Percentiles rank a stretch among this genome's conserved stretches.
phyloP scores from a whole-genome alignment of 2,797 vertebrate genomes.

The Coilia nasus region DNA sequence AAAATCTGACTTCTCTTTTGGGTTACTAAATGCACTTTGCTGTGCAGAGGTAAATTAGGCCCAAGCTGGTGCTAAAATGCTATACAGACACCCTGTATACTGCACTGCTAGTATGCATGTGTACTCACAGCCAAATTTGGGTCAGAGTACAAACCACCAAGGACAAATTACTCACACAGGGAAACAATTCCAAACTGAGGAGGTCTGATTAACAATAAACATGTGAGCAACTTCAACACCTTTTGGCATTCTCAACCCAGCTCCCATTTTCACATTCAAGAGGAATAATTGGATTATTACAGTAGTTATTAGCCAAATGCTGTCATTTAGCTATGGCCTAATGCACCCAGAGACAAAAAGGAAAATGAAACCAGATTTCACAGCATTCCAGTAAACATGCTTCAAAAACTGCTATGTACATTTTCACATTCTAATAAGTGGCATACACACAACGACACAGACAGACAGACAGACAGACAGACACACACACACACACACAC shows the following conservation, averaged over 20 bases:
- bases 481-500: conserved; percentile 9
- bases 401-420: neutral
- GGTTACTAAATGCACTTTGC: conserved; percentile 18
- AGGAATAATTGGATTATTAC: conserved; percentile 12
- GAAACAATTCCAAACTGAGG: conserved; percentile 58
- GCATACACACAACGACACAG: conserved; percentile 29
- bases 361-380: neutral
- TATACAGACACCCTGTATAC: neutral
- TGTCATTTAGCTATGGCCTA: conserved; percentile 1
- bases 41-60: conserved; percentile 14
- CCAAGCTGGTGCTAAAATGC: neutral
- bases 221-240: conserved; percentile 22
- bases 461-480: conserved; percentile 48
- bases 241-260: neutral
- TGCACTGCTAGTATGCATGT: neutral
- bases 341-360: neutral
- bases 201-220: conserved; percentile 11
- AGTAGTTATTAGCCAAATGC: neutral
- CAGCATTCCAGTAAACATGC: neutral
- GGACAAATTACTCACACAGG: conserved; percentile 61
- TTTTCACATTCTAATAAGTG: neutral
- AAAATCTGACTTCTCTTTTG: neutral
- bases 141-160: conserved; percentile 46
- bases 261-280: neutral
- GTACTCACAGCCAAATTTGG: neutral